Conservation (phyloP, 2,113 vertebrate species). For the Scomber scombrus region DNA sequence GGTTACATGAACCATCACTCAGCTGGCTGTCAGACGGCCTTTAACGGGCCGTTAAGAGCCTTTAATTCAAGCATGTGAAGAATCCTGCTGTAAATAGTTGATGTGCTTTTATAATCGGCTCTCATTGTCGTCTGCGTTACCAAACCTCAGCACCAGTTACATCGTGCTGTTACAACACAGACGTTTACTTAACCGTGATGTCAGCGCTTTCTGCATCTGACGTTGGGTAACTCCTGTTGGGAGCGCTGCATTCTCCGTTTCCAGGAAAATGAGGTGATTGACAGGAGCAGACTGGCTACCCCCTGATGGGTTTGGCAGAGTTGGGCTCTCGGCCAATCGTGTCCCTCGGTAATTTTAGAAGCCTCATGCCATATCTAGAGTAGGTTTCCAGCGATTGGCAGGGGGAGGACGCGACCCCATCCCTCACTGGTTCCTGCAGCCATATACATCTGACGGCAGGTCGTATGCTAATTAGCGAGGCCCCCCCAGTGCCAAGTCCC, state of each 20-base stretch:
- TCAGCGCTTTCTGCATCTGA: slow-evolving; percentile 41
- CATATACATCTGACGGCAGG: slow-evolving; percentile 85
- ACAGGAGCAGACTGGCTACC: slow-evolving; percentile 84
- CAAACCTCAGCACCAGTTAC: neutral
- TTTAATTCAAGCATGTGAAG: slow-evolving; percentile 62
- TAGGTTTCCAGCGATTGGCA: slow-evolving; percentile 86
- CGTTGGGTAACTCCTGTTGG: slow-evolving; percentile 58
- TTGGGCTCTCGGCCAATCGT: slow-evolving; percentile 88
- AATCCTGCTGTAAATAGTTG: slow-evolving; percentile 62
- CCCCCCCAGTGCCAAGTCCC: slow-evolving; percentile 77
- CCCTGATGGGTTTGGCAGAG: slow-evolving; percentile 60
- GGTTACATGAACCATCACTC: neutral
- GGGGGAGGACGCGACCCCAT: slow-evolving; percentile 79
- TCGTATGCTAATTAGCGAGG: slow-evolving; percentile 86
- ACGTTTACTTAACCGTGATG: slow-evolving; percentile 52
- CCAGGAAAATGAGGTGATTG: slow-evolving; percentile 88
- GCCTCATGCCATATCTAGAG: slow-evolving; percentile 91
- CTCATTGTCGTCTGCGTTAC: neutral
- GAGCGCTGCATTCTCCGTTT: slow-evolving; percentile 82
- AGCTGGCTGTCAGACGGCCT: neutral
- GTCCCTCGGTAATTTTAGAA: slow-evolving; percentile 92
- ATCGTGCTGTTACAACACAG: slow-evolving; percentile 59
- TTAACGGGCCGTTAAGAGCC: slow-evolving; percentile 44
- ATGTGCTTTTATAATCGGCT: slow-evolving; percentile 29
- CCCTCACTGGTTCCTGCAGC: slow-evolving; percentile 83